These are phyloP conservation scores for Chymomyza amoena DNA, from an alignment of 2,888 invertebrate species.

Conservation along the genomic window DNA sequence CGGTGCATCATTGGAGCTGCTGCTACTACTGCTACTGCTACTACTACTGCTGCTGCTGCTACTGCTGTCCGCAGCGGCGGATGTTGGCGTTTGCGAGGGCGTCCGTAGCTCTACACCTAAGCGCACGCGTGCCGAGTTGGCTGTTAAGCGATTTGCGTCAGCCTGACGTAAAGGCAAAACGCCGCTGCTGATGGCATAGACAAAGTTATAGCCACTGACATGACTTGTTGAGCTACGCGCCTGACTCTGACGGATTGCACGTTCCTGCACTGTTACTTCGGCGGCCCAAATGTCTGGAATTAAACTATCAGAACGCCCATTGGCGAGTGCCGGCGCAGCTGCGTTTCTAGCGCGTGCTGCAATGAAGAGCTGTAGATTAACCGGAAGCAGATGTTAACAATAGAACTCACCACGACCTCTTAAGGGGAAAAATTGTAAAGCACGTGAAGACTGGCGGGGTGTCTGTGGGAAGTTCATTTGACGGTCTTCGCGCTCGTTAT, in stretches of 20 bases:
- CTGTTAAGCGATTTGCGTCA: constrained; percentile 27
- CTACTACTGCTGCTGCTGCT: neutral
- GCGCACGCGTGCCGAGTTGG: constrained; percentile 20
- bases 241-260: constrained; percentile 73
- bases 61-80: constrained; percentile 9
- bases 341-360: neutral
- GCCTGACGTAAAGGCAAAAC: constrained; percentile 64
- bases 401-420: neutral
- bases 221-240: constrained; percentile 66
- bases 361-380: neutral
- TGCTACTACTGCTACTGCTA: neutral
- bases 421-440: constrained; percentile 9
- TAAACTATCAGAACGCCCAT: constrained; percentile 58
- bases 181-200: constrained; percentile 78
- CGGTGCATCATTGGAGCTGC: constrained; percentile 18
- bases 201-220: constrained; percentile 76
- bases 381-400: neutral
- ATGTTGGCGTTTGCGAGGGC: constrained; percentile 17
- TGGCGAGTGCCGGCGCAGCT: constrained; percentile 12
- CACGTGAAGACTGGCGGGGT: constrained; percentile 32
- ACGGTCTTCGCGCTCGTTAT: neutral
- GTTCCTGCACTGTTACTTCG: constrained; percentile 77
- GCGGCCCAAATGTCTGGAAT: constrained; percentile 79
- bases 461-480: constrained; percentile 16
- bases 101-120: constrained; percentile 8